phyloP scores from a whole-genome alignment of 2,888 invertebrate genomes.

The Rhodophaea formosa region DNA sequence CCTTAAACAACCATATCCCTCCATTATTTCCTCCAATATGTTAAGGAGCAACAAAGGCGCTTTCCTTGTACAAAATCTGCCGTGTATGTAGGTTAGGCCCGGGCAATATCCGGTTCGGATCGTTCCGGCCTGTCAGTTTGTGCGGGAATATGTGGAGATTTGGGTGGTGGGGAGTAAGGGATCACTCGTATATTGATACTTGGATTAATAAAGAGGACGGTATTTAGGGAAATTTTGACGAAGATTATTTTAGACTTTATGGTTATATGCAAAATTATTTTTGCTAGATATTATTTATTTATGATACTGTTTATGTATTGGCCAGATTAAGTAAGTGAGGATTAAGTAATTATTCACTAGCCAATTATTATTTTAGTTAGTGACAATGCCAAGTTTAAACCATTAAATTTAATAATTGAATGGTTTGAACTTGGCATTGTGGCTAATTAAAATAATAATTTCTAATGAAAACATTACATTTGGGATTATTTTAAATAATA shows the following conservation, averaged over 20 bases:
- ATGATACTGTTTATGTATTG: too few species aligned
- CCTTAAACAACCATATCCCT: neutral
- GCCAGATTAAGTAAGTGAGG: too few species aligned
- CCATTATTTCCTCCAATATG: slow-evolving; percentile 8
- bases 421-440: too few species aligned
- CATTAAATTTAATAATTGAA: too few species aligned
- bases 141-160: slow-evolving; percentile 38
- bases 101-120: slow-evolving; percentile 46
- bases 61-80: slow-evolving; percentile 16
- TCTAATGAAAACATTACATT: too few species aligned
- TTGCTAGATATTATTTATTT: too few species aligned
- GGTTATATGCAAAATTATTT: too few species aligned
- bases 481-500: too few species aligned
- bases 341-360: too few species aligned
- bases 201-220: slow-evolving; percentile 19
- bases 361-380: too few species aligned
- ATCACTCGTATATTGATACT: slow-evolving; percentile 30
- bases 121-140: slow-evolving; percentile 40
- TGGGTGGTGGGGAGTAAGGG: slow-evolving; percentile 26
- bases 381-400: too few species aligned
- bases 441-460: too few species aligned
- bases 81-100: slow-evolving; percentile 29
- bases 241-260: neutral
- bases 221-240: slow-evolving; percentile 17
- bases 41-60: slow-evolving; percentile 12